Conservation (phyloP, 2,888 invertebrate species). For the Eupithecia insigniata region DNA sequence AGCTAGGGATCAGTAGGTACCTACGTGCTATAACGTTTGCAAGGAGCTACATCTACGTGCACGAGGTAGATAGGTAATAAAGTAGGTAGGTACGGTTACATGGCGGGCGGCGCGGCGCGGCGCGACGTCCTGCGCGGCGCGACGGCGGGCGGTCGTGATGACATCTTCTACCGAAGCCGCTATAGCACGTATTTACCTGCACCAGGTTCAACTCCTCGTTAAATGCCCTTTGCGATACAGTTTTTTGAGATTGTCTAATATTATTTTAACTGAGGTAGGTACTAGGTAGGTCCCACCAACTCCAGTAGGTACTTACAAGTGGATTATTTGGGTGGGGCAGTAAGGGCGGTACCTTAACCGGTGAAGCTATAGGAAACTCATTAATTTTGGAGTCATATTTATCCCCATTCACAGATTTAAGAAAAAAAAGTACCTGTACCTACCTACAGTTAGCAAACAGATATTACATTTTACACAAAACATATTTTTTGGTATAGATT, state of each 20-base stretch:
- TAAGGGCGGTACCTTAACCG: too few relatives aligned
- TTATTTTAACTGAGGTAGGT: background rate
- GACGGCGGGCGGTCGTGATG: background rate
- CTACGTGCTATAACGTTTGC: conserved; percentile 28
- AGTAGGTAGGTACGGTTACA: background rate
- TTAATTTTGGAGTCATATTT: too few relatives aligned
- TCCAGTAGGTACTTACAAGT: background rate
- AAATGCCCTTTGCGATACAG: background rate
- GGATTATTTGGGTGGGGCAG: too few relatives aligned
- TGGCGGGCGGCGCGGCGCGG: background rate
- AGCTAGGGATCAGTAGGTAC: conserved; percentile 4
- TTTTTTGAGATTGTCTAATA: background rate
- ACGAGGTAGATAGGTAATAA: background rate
- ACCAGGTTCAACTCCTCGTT: conserved; percentile 6
- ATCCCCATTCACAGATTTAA: too few relatives aligned
- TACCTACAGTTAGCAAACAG: too few relatives aligned
- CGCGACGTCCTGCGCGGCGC: background rate
- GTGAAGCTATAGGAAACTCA: too few relatives aligned
- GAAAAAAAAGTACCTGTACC: too few relatives aligned
- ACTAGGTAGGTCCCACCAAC: too few relatives aligned
- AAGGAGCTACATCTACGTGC: background rate
- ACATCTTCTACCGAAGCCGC: conserved; percentile 24
- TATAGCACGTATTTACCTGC: conserved; percentile 36
- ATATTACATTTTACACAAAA: too few relatives aligned
- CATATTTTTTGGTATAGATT: too few relatives aligned